phyloP scores from a whole-genome alignment of 2,797 vertebrate species.

The Acanthurus leucopareius region DNA sequence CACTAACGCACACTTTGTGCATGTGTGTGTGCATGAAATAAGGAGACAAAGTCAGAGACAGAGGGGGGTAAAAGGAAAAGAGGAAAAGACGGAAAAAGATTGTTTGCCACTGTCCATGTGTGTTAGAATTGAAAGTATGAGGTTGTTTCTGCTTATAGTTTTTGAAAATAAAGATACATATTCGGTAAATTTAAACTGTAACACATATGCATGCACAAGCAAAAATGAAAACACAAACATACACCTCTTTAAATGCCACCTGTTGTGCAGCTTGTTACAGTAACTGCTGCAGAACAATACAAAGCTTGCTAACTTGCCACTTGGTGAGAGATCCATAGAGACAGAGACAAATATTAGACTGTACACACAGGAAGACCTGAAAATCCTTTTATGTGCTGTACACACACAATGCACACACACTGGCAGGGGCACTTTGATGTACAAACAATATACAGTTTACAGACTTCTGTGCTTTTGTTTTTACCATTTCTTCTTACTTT shows the following conservation, averaged over 20 bases:
- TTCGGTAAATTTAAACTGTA: constrained; percentile 1
- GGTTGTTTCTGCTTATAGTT: neutral
- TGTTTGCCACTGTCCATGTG: constrained; percentile 2
- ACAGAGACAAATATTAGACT: constrained; percentile 61
- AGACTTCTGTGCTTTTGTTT: constrained; percentile 3
- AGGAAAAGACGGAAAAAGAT: neutral
- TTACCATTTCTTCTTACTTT: constrained; percentile 20
- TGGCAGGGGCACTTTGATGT: neutral
- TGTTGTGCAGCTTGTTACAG: constrained; percentile 49
- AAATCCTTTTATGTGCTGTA: constrained; percentile 15
- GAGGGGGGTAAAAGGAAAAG: neutral
- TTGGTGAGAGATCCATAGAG: constrained; percentile 62
- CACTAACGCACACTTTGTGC: constrained; percentile 16
- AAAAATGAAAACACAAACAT: constrained; percentile 9
- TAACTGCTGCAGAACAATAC: constrained; percentile 55
- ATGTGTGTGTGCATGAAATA: neutral
- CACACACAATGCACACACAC: constrained; percentile 24
- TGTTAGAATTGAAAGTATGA: constrained; percentile 2
- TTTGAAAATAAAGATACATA: neutral
- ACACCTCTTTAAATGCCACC: constrained; percentile 35
- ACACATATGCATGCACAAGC: constrained; percentile 4
- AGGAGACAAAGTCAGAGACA: neutral
- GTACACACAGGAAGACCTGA: constrained; percentile 28
- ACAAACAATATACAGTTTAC: neutral
- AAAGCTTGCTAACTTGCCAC: constrained; percentile 71